Base-by-base conservation (phyloP, 2,797 vertebrate species). In the Melanogrammus aeglefinus region DNA sequence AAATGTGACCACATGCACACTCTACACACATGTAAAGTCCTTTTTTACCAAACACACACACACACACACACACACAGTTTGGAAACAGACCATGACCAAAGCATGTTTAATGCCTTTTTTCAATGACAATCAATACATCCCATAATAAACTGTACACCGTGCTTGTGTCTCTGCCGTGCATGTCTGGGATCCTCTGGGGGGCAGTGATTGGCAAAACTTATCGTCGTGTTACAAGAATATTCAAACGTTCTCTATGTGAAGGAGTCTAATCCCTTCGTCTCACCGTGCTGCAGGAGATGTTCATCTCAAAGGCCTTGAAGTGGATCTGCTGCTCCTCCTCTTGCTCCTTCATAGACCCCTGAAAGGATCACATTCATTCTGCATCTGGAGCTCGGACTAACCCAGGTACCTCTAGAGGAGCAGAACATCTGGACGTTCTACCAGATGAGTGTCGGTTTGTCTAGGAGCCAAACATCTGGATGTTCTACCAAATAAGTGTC, bases 61-160 rank as follows among this genome's bases (percentile, higher is more conserved):
- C 18, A 8, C 5, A 63, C 18, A 8, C 5, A 63, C 51, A 57
- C 29, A 31, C 51, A 63, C 57, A n/a, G 57, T n/a, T 21, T 63
- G 6, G 6, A 63, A 63, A 63, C 57, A 63, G 6, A 63, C 57
- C 57, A 63, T 24, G 21, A 63, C 21, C 86, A 88, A 90, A 87
- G 85, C 85, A 63, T 72, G 78, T 93, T 93, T 93, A 92, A 90
- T 92, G 82, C 88, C 84, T 86, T 44, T 83, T 63, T 6, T 78
- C 82, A 78, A 83, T 36, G 76, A 84, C 83, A 85, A 85, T 78
- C 84, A 87, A 80, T 86, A 87, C 90, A 88, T 91, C 80, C 86
- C 87, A 92, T 93, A 90, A 92, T 85, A 84, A 86, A 86, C 86
- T 91, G 83, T 77, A 81, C 84, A 57, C 47, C 16, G 18, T 57